phyloP scores from a whole-genome alignment of 1,140 invertebrate genomes.

The Solenopsis invicta region DNA sequence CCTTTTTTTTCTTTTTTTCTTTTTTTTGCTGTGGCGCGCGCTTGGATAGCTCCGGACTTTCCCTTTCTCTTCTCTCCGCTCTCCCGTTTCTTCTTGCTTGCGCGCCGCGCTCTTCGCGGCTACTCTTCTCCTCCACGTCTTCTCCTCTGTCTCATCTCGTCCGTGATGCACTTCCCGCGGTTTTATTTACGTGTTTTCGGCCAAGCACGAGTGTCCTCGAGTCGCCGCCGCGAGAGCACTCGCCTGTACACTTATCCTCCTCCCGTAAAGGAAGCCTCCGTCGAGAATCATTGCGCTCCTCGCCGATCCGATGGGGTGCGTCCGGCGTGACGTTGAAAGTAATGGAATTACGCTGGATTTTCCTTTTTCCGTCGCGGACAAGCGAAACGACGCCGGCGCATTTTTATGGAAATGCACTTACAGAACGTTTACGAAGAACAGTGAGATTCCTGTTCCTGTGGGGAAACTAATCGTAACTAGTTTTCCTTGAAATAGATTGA shows the following conservation, averaged over 20 bases:
- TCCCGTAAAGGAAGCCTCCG: slow-evolving; percentile 25
- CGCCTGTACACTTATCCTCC: slow-evolving; percentile 26
- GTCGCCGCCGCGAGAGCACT: slow-evolving; percentile 32
- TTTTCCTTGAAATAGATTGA: not conserved
- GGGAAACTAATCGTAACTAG: not conserved
- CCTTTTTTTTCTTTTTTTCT: slow-evolving; percentile 47
- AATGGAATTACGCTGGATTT: slow-evolving; percentile 34
- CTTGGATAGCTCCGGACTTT: slow-evolving; percentile 46
- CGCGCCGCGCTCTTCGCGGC: slow-evolving; percentile 3
- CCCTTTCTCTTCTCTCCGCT: slow-evolving; percentile 21
- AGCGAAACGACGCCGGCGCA: not conserved
- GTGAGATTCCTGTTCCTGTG: not conserved
- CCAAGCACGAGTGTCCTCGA: slow-evolving; percentile 51
- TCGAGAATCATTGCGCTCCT: slow-evolving; percentile 50
- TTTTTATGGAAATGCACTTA: slow-evolving; percentile 10
- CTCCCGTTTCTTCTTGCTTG: not conserved
- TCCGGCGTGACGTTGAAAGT: slow-evolving; percentile 37
- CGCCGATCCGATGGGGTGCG: slow-evolving; percentile 36
- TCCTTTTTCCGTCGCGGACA: not conserved
- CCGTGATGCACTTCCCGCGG: slow-evolving; percentile 33
- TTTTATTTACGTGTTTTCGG: slow-evolving; percentile 63
- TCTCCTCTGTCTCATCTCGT: slow-evolving; percentile 9
- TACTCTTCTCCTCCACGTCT: not conserved
- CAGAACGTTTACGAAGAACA: slow-evolving; percentile 19
- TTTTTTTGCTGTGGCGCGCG: slow-evolving; percentile 31